A percentile compares a stretch with the other conserved stretches of the same genome.
Evolutionary conservation across 1,140 invertebrate genomes (phyloP).

Genomic region (Vollenhovia emeryi): DNA sequence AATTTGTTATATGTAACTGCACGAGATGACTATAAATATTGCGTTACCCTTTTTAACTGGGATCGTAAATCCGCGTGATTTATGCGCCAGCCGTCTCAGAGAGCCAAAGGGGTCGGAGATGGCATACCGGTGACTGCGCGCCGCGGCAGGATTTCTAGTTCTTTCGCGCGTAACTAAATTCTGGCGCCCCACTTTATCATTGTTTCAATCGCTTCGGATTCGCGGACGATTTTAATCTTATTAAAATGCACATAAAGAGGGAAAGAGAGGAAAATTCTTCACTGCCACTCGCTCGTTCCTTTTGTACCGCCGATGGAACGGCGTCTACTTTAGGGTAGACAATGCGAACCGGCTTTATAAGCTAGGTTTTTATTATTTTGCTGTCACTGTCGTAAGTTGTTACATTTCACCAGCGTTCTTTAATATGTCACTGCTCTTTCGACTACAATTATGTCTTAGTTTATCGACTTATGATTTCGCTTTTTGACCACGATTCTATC

Average conservation of each 20-base stretch:
- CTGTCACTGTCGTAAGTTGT: too few relatives aligned
- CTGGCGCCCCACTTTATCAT: conserved; percentile 47
- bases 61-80: conserved; percentile 84
- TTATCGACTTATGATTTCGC: too few relatives aligned
- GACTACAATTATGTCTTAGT: too few relatives aligned
- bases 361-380: background rate
- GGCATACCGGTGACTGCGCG: conserved; percentile 73
- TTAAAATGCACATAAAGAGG: conserved; percentile 46
- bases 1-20: conserved; percentile 85
- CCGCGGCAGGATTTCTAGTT: conserved; percentile 74
- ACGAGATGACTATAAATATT: conserved; percentile 85
- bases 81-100: conserved; percentile 77
- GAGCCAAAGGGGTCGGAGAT: conserved; percentile 75
- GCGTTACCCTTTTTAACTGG: conserved; percentile 83
- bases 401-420: too few relatives aligned
- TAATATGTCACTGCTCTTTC: too few relatives aligned
- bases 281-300: background rate
- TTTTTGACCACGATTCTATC: too few relatives aligned
- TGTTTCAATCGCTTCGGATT: conserved; percentile 22
- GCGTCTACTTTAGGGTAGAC: background rate
- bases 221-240: conserved; percentile 28
- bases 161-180: conserved; percentile 67
- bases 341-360: background rate
- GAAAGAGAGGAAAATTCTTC: background rate
- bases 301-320: background rate